Base-by-base conservation (phyloP, 2,113 vertebrate species). In the Danionella cerebrum region DNA sequence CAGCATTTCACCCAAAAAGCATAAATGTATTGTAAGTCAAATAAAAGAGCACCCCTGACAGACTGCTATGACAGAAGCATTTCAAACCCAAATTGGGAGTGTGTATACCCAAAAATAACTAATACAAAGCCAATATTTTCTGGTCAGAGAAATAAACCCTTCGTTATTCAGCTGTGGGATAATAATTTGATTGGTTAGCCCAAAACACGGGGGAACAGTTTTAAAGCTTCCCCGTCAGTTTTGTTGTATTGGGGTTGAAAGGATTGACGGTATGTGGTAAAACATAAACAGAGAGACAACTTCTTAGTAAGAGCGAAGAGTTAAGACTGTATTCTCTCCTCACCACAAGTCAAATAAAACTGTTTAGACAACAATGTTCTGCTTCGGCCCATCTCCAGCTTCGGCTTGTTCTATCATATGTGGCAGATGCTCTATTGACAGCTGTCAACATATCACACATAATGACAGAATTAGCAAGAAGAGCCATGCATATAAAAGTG, bases 131-230 rank as follows among this genome's bases (percentile, higher is more conserved):
- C 36, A 59, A 59, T 44, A 48, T 38, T 59, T 33, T 39, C 44
- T 29, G 58, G 44, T 59, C 55, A 39, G 16, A 7, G 31, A 42
- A 57, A 69, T 69, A 69, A 69, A 47, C 54, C 22, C 14, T 54
- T 13, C 36, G 60, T 50, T 60, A 29, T 29, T 60, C 31, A 41
- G 44, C 11, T n/a, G 44, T 10, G 44, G 51, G 16, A 35, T 63
- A 22, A 19, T 33, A 24, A 33, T 48, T 22, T 47, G 19, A 48
- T 19, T 35, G 14, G 25, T 48, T 50, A 48, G 44, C 4, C 18
- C 6, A 31, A 44, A 60, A 45, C 39, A 45, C 42, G 25, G 29
- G 25, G 31, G 39, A 11, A 10, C 25, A 45, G 25, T 16, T 19
- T 13, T 44, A 14, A 38, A 31, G 16, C 11, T 21, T 10, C 39